These are phyloP conservation scores for Chaenodraco wilsoni DNA, from an alignment of 2,797 vertebrate genomes.

Conservation along the genomic window DNA sequence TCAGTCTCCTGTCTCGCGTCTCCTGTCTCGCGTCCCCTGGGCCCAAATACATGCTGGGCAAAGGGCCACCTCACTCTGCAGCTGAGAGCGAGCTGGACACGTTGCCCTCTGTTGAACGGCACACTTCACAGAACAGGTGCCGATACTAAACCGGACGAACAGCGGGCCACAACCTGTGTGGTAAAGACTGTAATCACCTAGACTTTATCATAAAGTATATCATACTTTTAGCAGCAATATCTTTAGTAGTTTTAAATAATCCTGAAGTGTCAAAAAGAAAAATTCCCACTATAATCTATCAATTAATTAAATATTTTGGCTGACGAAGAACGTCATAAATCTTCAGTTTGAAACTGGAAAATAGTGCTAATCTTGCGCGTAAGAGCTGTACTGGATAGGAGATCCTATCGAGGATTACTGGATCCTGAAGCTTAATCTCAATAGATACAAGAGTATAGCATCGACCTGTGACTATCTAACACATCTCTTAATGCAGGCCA, in stretches of 20 bases:
- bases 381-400: slow-evolving; percentile 48
- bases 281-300: slow-evolving; percentile 12
- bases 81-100: slow-evolving; percentile 44
- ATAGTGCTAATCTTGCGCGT: slow-evolving; percentile 15
- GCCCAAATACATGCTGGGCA: slow-evolving; percentile 26
- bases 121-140: slow-evolving; percentile 46
- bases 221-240: slow-evolving; percentile 1
- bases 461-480: slow-evolving; percentile 58
- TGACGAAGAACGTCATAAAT: slow-evolving; percentile 23
- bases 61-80: slow-evolving; percentile 33
- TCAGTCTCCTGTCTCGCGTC: slow-evolving; percentile 48
- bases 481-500: slow-evolving; percentile 37
- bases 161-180: background rate
- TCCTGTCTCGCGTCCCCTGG: slow-evolving; percentile 43
- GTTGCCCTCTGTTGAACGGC: slow-evolving; percentile 46
- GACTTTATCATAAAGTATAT: background rate
- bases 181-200: slow-evolving; percentile 3
- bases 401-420: slow-evolving; percentile 59
- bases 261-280: slow-evolving; percentile 9
- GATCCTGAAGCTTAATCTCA: slow-evolving; percentile 55
- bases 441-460: slow-evolving; percentile 41
- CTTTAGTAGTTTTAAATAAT: slow-evolving; percentile 4
- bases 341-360: slow-evolving; percentile 34
- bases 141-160: slow-evolving; percentile 3
- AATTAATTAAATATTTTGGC: slow-evolving; percentile 27